Percentiles rank a stretch among this genome's conserved stretches.
These are phyloP conservation scores for Glaucopsyche alexis DNA, from an alignment of 2,888 invertebrate species.

Conservation along the genomic window DNA sequence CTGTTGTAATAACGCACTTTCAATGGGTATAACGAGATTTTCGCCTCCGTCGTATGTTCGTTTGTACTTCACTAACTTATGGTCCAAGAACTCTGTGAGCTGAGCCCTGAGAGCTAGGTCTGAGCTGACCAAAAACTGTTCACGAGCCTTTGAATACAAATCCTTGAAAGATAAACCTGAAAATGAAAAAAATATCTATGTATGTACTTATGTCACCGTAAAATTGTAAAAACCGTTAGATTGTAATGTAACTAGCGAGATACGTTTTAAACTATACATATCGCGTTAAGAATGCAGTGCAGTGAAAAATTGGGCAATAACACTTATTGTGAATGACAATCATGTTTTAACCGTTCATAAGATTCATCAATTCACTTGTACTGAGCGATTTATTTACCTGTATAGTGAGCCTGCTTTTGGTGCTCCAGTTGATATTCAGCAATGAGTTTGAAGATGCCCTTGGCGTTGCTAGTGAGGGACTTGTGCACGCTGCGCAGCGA, in stretches of 20 bases:
- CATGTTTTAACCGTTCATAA: too few species aligned
- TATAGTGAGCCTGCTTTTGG: conserved; percentile 84
- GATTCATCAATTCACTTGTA: background rate
- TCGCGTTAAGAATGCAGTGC: too few species aligned
- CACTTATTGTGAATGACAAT: too few species aligned
- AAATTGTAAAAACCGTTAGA: too few species aligned
- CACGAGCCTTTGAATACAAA: conserved; percentile 90
- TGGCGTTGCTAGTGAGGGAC: conserved; percentile 93
- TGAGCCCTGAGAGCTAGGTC: conserved; percentile 95
- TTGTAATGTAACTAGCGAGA: too few species aligned
- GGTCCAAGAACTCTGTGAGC: conserved; percentile 96
- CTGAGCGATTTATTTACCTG: conserved; percentile 77
- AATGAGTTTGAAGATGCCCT: conserved; percentile 90
- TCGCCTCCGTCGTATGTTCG: conserved; percentile 91
- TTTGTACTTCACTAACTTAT: conserved; percentile 91
- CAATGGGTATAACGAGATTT: conserved; percentile 88
- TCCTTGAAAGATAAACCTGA: conserved; percentile 93
- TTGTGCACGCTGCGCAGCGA: conserved; percentile 94
- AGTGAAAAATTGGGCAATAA: too few species aligned
- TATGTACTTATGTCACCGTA: too few species aligned
- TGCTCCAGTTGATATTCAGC: conserved; percentile 90
- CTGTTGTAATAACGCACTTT: conserved; percentile 85
- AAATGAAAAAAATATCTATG: conserved; percentile 36
- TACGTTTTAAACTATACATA: too few species aligned
- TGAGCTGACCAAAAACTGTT: conserved; percentile 94